Percentiles rank a stretch among this genome's conserved stretches.
phyloP scores from a whole-genome alignment of 1,140 invertebrate genomes.

The Dryas iulia region DNA sequence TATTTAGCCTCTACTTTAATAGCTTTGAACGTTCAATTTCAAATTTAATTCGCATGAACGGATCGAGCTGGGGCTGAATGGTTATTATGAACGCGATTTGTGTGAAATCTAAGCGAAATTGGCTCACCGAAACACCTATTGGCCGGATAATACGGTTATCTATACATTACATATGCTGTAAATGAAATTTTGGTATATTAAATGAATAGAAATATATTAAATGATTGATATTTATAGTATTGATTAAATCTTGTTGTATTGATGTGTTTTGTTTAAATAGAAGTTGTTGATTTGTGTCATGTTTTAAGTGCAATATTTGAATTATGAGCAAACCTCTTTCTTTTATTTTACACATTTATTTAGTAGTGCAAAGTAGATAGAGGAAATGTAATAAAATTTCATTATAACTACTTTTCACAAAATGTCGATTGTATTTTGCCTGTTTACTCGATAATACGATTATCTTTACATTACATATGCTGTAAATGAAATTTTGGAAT shows the following conservation, averaged over 20 bases:
- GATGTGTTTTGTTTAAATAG: no score
- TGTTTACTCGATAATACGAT: constrained; percentile 4
- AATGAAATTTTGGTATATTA: constrained; percentile 2
- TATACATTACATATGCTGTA: constrained; percentile 20
- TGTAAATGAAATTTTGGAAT: not conserved
- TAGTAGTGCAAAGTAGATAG: no score
- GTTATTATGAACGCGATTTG: constrained; percentile 19
- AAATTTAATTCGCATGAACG: constrained; percentile 23
- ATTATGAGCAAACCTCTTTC: no score
- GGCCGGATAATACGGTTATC: constrained; percentile 15
- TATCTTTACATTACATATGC: constrained; percentile 15
- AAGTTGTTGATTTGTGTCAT: no score
- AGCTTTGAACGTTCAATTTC: constrained; percentile 12
- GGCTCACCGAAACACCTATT: constrained; percentile 22
- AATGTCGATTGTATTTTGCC: no score
- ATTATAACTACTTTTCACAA: no score
- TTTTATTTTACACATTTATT: no score
- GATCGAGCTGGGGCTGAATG: constrained; percentile 12
- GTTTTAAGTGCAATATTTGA: no score
- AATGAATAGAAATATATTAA: not conserved
- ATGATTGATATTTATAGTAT: not conserved
- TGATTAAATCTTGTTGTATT: not conserved
- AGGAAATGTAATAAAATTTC: no score
- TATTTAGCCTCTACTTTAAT: constrained; percentile 20
- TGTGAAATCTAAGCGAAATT: constrained; percentile 23